Conservation (phyloP, 2,113 vertebrate genomes). For the Pseudolaguvia tuberculata region DNA sequence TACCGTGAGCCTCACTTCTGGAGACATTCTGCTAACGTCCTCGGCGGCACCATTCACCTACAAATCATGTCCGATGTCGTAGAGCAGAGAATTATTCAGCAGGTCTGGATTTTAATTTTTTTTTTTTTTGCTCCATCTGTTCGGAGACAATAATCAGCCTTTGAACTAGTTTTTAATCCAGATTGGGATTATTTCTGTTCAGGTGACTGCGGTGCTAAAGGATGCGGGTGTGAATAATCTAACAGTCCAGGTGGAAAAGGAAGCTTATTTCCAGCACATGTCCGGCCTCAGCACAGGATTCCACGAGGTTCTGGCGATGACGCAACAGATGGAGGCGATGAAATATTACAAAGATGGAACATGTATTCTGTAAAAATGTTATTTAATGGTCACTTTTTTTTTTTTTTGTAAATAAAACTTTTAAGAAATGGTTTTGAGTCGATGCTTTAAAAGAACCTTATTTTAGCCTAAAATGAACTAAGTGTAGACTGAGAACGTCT, state of each 20-base stretch:
- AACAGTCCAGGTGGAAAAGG: slow-evolving; percentile 97
- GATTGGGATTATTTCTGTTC: neutral
- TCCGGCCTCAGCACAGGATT: slow-evolving; percentile 93
- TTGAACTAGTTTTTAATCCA: neutral
- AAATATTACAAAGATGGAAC: slow-evolving; percentile 91
- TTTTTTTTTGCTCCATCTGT: too few relatives aligned
- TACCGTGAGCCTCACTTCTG: slow-evolving; percentile 96
- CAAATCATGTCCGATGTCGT: slow-evolving; percentile 88
- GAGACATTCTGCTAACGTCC: slow-evolving; percentile 88
- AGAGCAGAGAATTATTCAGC: slow-evolving; percentile 92
- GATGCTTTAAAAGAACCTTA: too few relatives aligned
- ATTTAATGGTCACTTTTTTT: slow-evolving; percentile 46
- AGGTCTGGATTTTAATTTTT: slow-evolving; percentile 70
- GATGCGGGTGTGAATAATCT: slow-evolving; percentile 92
- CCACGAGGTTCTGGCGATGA: slow-evolving; percentile 91
- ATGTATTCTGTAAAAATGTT: slow-evolving; percentile 81
- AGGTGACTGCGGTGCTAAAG: slow-evolving; percentile 92
- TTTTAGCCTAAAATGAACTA: neutral
- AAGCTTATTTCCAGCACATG: slow-evolving; percentile 98
- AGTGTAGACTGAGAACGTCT: neutral
- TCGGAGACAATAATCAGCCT: neutral
- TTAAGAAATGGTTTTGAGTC: neutral
- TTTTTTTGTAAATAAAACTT: slow-evolving; percentile 32
- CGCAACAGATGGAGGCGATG: slow-evolving; percentile 90
- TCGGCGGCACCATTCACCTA: slow-evolving; percentile 96